Evolutionary conservation across 2,888 invertebrate species (phyloP).

Genomic region (Thecophora atra): DNA sequence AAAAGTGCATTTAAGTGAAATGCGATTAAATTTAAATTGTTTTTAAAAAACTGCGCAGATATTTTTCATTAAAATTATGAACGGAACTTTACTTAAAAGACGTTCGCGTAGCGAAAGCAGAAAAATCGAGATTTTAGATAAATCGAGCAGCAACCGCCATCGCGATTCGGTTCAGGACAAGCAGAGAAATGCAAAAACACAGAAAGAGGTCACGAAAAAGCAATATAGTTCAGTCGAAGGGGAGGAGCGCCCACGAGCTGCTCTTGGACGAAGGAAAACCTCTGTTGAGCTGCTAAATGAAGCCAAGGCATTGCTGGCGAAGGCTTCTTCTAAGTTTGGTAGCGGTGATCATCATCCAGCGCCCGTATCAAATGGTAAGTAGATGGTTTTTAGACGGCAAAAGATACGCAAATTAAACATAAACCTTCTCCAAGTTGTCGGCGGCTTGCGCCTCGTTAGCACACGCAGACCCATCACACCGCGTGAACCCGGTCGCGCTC

Average conservation of each 20-base stretch:
- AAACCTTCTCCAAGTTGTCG: slow-evolving; percentile 43
- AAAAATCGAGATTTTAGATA: slow-evolving; percentile 38
- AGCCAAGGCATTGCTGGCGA: slow-evolving; percentile 73
- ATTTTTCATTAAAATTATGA: background rate
- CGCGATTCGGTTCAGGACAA: slow-evolving; percentile 1
- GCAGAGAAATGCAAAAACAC: too few species aligned
- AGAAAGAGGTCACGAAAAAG: background rate
- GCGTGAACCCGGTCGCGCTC: slow-evolving; percentile 78
- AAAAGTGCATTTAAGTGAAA: background rate
- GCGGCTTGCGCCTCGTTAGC: slow-evolving; percentile 69
- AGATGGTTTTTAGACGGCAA: background rate
- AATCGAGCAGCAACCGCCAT: slow-evolving; percentile 16
- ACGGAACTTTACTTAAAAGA: slow-evolving; percentile 51
- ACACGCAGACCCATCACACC: slow-evolving; percentile 90
- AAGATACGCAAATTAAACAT: background rate
- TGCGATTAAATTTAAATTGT: background rate
- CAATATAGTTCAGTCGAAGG: slow-evolving; percentile 20
- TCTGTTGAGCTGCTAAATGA: slow-evolving; percentile 84
- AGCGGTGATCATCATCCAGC: slow-evolving; percentile 1
- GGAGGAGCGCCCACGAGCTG: slow-evolving; percentile 34
- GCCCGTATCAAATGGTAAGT: background rate
- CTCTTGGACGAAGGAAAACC: slow-evolving; percentile 70
- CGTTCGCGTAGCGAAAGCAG: slow-evolving; percentile 57
- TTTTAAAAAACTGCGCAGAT: background rate
- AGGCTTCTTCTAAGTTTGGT: slow-evolving; percentile 33